Base-by-base conservation (phyloP, 64 coral and sea anemone genomes). In the Montipora sp. region DNA sequence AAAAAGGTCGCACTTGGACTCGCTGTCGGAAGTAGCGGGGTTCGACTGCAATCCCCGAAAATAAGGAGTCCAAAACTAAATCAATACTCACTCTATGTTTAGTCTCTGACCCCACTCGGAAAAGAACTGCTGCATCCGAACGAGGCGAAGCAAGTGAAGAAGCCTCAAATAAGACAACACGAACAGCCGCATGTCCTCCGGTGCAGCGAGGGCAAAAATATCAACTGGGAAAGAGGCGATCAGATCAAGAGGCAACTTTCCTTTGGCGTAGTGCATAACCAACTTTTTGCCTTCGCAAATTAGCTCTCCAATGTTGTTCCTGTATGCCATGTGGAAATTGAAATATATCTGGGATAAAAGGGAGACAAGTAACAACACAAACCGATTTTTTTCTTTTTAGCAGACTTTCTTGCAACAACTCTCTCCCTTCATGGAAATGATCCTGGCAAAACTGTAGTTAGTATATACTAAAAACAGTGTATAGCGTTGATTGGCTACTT, bases 71-170 rank as follows among this genome's bases (percentile, higher is more conserved):
- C 36, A 36, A 36, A 47, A 45, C 12, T 47, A 48, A 81, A 44
- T 46, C 24, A 4, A 71, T 58, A 47, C 95, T 94, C 84, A 97
- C 95, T 97, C 92, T 36, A 94, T 97, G 44, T 97, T 93, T 9
- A 97, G 50, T 53, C 91, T 88, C 49, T 94, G 90, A 48, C 85
- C 86, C 58, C 91, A 92, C 51, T 88, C 70, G 0, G 22, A 51
- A 73, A 97, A 94, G 77, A 97, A 97, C 75, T 97, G 95, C 5
- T 75, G 82, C 74, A 97, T 91, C 5, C 95, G 92, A 48, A 97
- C 66, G 49, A 97, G 43, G 36, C 95, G 83, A 18, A 91, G 87
- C 77, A 97, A 75, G 20, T 97, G 95, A 22, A 90, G 75, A 27
- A 97, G 67, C 47, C 95, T 76, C 10, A 97, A 73, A 59, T 91